A percentile compares a stretch with the other conserved stretches of the same genome.
phyloP scores from a whole-genome alignment of 2,113 vertebrate genomes.

The Nothobranchius kuhntae region DNA sequence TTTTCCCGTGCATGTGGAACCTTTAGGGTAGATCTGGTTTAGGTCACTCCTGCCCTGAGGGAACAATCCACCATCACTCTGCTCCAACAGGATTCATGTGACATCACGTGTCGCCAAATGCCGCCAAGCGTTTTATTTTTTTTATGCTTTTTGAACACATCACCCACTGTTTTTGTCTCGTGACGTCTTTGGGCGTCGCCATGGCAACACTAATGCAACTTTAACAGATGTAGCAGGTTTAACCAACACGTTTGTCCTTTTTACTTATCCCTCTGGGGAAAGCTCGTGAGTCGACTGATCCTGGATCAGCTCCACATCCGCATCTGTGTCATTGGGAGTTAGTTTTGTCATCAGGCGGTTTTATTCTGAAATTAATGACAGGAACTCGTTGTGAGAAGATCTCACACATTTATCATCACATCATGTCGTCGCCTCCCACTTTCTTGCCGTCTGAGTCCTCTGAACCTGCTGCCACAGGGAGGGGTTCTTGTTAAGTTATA shows the following conservation, averaged over 20 bases:
- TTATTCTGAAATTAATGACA: conserved; percentile 4
- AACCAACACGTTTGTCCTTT: not conserved
- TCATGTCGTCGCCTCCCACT: not conserved
- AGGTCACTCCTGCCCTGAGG: conserved; percentile 64
- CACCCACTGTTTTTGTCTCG: conserved; percentile 37
- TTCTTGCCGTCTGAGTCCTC: too few relatives aligned
- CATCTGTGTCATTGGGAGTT: too few relatives aligned
- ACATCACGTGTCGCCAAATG: not conserved
- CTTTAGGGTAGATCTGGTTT: conserved; percentile 34
- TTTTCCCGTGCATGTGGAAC: conserved; percentile 25
- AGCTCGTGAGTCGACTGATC: not conserved
- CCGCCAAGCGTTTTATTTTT: conserved; percentile 12
- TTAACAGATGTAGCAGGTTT: conserved; percentile 64
- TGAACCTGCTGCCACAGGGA: not conserved
- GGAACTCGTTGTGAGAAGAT: conserved; percentile 9
- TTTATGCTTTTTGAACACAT: conserved; percentile 20
- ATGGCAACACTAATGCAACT: conserved; percentile 24
- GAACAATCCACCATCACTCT: conserved; percentile 15
- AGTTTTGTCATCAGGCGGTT: not conserved
- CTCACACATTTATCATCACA: too few relatives aligned
- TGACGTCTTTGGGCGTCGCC: not conserved
- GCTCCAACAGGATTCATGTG: too few relatives aligned
- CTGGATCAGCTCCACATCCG: not conserved
- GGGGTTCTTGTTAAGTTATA: not conserved
- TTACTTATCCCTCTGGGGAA: too few relatives aligned